Base-by-base conservation (phyloP, 2,888 invertebrate species). In the Drosophila ustulata region DNA sequence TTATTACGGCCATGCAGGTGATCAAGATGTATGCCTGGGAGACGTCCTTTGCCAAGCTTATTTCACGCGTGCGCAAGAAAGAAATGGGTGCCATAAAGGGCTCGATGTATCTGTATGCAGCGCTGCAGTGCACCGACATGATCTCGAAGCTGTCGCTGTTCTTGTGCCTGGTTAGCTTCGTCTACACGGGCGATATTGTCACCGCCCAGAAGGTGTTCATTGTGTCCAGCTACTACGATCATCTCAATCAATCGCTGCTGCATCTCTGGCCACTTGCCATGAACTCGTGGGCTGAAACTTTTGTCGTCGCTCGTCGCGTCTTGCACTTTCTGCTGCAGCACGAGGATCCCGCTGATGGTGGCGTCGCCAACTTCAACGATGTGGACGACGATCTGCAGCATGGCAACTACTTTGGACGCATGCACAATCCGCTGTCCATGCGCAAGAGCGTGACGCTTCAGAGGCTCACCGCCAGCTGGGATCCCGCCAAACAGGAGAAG, bases 1-100 rank as follows among this genome's bases (percentile, higher is more conserved):
- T 97, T 0, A 95, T 97, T n/a, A 94, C 94, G 45, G 97, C 96
- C 1, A 96, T 97, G 86, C 95, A 96, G 73, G 95, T 97, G 0
- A 96, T 97, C 80, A 97, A 97, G 91, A 97, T 97, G 97, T 97
- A 97, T 88, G 96, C 96, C 0, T 97, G 97, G 95, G 97, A 97
- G 91, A 94, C 94, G 41, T 96, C 96, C 0, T 97, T 97, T 88
- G 95, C 95, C 0, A 93, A 94, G 52, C 93, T 97, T 34, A 95
- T 98, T 3, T 95, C 94, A 0, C 92, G 94, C 32, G 95, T 97
- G 0, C 93, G 98, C 81, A 94, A 95, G 82, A 95, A 95, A 90
- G 96, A 96, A 92, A 94, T 96, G 91, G 93, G 93, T 52, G 94
- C 95, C 4, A 94, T 96, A 46, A 94, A 94, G 61, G 94, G 94